A percentile compares a stretch with the other conserved stretches of the same genome.
Evolutionary conservation across 2,113 vertebrate genomes (phyloP).

Genomic region (Globicephala melas): DNA sequence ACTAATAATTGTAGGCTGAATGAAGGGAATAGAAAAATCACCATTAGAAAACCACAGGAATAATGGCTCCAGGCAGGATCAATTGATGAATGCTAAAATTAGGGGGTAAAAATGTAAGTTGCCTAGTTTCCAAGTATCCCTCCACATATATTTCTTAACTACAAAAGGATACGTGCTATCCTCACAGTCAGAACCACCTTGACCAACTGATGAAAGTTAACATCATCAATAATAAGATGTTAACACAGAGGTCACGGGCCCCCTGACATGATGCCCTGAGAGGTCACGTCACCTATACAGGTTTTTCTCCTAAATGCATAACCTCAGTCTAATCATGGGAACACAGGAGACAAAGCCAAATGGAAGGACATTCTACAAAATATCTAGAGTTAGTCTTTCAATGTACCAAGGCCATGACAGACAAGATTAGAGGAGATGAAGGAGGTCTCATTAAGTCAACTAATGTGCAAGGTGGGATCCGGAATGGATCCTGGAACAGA

Average conservation of each 20-base stretch:
- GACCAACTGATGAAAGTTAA: neutral
- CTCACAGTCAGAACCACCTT: neutral
- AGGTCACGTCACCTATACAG: accelerated
- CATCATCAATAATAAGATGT: neutral
- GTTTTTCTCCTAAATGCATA: neutral
- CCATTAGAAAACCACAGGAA: neutral
- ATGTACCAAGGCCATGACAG: neutral
- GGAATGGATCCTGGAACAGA: neutral
- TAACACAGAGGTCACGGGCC: accelerated
- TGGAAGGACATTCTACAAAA: neutral
- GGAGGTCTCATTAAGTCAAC: neutral
- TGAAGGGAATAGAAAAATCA: neutral
- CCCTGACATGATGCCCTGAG: neutral
- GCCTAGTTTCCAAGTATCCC: neutral
- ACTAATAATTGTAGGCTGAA: neutral
- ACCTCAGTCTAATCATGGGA: neutral
- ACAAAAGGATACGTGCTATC: neutral
- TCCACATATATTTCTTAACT: neutral
- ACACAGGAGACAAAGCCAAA: neutral
- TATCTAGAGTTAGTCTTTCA: neutral
- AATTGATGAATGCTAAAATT: neutral
- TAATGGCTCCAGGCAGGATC: neutral
- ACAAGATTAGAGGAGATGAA: neutral
- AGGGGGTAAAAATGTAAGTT: neutral
- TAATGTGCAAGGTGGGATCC: no score